A percentile compares a stretch with the other conserved stretches of the same genome.
Evolutionary conservation across 2,888 invertebrate species (phyloP).

Genomic region (Octonoba sinensis): DNA sequence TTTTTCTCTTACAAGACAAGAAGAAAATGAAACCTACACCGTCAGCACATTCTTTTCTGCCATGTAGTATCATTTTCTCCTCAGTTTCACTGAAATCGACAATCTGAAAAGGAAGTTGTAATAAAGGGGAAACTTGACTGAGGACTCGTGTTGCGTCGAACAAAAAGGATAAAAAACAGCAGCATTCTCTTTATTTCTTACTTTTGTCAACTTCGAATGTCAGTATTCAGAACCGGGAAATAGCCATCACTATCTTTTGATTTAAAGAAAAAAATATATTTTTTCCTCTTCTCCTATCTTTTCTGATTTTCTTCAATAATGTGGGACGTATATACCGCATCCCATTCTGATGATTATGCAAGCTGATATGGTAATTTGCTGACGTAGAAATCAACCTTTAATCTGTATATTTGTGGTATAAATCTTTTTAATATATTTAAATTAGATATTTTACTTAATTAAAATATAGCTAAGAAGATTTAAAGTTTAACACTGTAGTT

Average conservation of each 20-base stretch:
- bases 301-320: no score
- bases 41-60: not conserved
- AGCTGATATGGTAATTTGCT: no score
- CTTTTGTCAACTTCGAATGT: slow-evolving; percentile 12
- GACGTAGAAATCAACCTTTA: no score
- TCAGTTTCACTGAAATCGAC: not conserved
- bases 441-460: no score
- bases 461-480: no score
- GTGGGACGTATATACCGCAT: no score
- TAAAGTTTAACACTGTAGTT: no score
- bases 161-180: slow-evolving; percentile 22
- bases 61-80: not conserved
- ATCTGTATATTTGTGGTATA: no score
- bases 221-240: slow-evolving; percentile 11
- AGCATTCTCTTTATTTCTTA: slow-evolving; percentile 16
- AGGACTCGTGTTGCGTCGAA: not conserved
- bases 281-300: no score
- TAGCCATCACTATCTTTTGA: slow-evolving; percentile 16
- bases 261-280: no score
- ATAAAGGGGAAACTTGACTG: not conserved
- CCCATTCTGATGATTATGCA: no score
- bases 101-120: not conserved
- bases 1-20: not conserved
- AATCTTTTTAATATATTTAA: no score
- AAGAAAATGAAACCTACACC: not conserved